These are phyloP conservation scores for Priocnemis perturbator DNA, from an alignment of 2,888 invertebrate genomes.

Conservation along the genomic window DNA sequence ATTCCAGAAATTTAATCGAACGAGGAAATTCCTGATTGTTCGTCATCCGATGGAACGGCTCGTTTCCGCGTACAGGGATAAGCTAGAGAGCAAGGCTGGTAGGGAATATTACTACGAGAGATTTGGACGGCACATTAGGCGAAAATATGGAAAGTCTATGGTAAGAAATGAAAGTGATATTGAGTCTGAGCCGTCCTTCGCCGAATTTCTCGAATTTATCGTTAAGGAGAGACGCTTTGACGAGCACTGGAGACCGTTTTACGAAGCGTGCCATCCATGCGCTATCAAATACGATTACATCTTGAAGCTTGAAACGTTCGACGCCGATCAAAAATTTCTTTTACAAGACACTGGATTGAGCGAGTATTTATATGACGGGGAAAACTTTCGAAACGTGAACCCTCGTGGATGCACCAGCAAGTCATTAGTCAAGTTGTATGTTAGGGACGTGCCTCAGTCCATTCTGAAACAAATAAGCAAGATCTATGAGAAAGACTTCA, in stretches of 20 bases:
- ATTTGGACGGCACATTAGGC: slow-evolving; percentile 67
- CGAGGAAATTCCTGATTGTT: slow-evolving; percentile 73
- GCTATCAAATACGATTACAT: slow-evolving; percentile 76
- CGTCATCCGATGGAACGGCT: slow-evolving; percentile 77
- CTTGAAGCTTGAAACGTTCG: slow-evolving; percentile 76
- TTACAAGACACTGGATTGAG: slow-evolving; percentile 60
- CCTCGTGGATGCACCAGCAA: slow-evolving; percentile 64
- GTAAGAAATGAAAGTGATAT: slow-evolving; percentile 43
- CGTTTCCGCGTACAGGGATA: slow-evolving; percentile 77
- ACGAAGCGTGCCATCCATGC: slow-evolving; percentile 76
- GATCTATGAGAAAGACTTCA: slow-evolving; percentile 73
- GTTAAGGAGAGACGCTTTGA: slow-evolving; percentile 71
- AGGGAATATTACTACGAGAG: slow-evolving; percentile 68
- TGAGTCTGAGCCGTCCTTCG: slow-evolving; percentile 69
- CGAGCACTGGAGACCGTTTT: slow-evolving; percentile 76
- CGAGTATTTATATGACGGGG: slow-evolving; percentile 47
- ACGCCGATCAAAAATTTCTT: slow-evolving; percentile 72
- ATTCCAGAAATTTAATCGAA: slow-evolving; percentile 56
- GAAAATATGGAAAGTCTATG: slow-evolving; percentile 56
- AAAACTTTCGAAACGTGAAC: slow-evolving; percentile 58
- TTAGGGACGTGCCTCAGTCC: slow-evolving; percentile 58
- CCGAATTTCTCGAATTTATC: slow-evolving; percentile 76
- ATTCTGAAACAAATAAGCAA: slow-evolving; percentile 67
- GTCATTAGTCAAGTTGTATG: slow-evolving; percentile 63
- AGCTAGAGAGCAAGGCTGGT: slow-evolving; percentile 71